phyloP scores from a whole-genome alignment of 1,140 invertebrate species.

The Lasaia peninsularis region DNA sequence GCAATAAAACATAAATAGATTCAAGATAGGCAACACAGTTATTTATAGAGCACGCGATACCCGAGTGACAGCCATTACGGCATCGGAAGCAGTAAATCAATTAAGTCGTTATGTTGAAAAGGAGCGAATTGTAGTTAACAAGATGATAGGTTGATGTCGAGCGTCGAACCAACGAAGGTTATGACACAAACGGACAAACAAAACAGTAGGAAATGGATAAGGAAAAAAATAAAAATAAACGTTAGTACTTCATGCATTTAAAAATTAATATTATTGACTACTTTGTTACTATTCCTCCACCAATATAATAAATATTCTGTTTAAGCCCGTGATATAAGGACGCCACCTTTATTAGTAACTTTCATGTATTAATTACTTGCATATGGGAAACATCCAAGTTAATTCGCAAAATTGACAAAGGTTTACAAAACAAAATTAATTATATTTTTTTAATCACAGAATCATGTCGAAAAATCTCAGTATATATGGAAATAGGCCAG shows the following conservation, averaged over 20 bases:
- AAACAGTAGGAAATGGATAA: constrained; percentile 33
- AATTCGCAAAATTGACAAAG: not conserved
- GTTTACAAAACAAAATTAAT: too few relatives aligned
- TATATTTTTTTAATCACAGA: too few relatives aligned
- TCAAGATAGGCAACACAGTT: constrained; percentile 20
- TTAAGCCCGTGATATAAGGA: not conserved
- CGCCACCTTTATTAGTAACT: not conserved
- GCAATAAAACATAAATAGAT: constrained; percentile 22
- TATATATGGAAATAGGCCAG: too few relatives aligned
- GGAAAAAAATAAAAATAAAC: constrained; percentile 38
- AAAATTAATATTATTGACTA: constrained; percentile 18
- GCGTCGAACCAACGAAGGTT: constrained; percentile 11
- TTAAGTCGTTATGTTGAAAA: constrained; percentile 44
- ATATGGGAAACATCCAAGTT: not conserved
- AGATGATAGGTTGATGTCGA: constrained; percentile 20
- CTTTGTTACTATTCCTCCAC: not conserved
- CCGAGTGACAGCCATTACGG: constrained; percentile 37
- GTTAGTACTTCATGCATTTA: constrained; percentile 50
- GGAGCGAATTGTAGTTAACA: constrained; percentile 48
- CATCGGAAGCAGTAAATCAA: constrained; percentile 53
- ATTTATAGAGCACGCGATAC: constrained; percentile 36
- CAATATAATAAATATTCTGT: not conserved
- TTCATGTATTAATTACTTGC: not conserved
- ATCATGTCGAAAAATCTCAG: too few relatives aligned
- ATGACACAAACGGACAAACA: constrained; percentile 35